Base-by-base conservation (phyloP, 2,888 invertebrate species). In the Megaustenia siamemsis region DNA sequence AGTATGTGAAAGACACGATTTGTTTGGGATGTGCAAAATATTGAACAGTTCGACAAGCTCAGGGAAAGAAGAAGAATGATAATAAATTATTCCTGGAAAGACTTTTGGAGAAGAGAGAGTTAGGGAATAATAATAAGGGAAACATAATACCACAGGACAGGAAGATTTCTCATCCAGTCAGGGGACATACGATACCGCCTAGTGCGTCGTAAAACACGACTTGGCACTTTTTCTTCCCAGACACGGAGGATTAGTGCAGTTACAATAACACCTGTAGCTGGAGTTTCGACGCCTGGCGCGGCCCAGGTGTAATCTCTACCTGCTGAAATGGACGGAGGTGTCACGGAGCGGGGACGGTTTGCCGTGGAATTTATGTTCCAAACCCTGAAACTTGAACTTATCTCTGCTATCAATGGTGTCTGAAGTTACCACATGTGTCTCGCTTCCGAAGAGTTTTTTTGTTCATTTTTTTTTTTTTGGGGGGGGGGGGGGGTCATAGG, bases 371-470 rank as follows among this genome's bases (percentile, higher is more conserved):
- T 73, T 73, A 73, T 45, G 43, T 43, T 45, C n/a, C 43, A 28
- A 12, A 28, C 18, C 45, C n/a, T 43, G 45, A 73, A 73, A 73
- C n/a, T 45, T 73, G 43, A 73, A 45, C 73, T 45, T 73, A 73
- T 73, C 73, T 45, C n/a, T 15, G 21, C 73, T 45, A 45, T 45
- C 45, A 73, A 2, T n/a, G 28, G n/a, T 73, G 73, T 35, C 35
- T 69, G 24, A 18, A 69, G 24, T 69, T 69, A 40, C 69, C 4
- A 18, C 35, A 69, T 15, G 18, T 40, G 38, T 60, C 28, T 28
- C 4, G 28, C 28, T n/a, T 60, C 28, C 3, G 60, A 28, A 5
- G 28, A 28, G 28, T 28, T 12, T 53, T 3, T 53, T 53, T 12
- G 18, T 10, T 21, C n/a, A n/a, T n/a, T n/a, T n/a, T n/a, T n/a